phyloP scores from a whole-genome alignment of 2,797 vertebrate species.

The Dendrocincla tyrannina region DNA sequence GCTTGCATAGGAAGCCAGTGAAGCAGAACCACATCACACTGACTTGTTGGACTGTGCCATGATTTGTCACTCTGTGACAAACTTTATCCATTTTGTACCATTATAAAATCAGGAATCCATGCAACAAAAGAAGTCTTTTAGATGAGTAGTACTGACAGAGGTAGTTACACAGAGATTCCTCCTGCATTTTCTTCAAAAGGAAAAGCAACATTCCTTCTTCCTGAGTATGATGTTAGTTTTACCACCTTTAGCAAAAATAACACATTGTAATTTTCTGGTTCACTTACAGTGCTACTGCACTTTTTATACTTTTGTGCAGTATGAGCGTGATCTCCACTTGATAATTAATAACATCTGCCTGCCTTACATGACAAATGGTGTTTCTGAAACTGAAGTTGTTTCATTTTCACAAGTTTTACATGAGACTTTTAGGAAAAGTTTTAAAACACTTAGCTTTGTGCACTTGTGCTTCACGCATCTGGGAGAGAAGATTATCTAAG shows the following conservation, averaged over 20 bases:
- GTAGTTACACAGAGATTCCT: not conserved
- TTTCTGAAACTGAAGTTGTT: not conserved
- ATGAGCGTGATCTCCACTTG: not conserved
- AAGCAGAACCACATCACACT: not conserved
- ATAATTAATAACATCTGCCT: conserved; percentile 16
- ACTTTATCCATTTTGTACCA: not conserved
- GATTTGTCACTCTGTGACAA: not conserved
- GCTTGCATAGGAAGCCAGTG: not conserved
- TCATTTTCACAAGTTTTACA: not conserved
- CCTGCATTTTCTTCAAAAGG: not conserved
- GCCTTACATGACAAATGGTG: not conserved
- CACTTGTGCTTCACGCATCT: not conserved
- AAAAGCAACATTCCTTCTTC: not conserved
- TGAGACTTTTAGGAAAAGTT: not conserved
- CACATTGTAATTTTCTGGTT: conserved; percentile 5
- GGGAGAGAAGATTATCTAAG: not conserved
- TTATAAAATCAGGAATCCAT: not conserved
- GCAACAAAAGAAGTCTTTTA: not conserved
- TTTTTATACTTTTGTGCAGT: not conserved
- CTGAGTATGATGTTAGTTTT: not conserved
- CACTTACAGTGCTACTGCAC: not conserved
- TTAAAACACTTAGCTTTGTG: not conserved
- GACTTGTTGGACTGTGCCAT: not conserved
- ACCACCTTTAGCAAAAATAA: not conserved
- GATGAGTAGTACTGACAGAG: not conserved